Evolutionary conservation across 2,797 vertebrate species (phyloP), one percentile per base, ranked within the genome.

Genomic region (Ataeniobius toweri): DNA sequence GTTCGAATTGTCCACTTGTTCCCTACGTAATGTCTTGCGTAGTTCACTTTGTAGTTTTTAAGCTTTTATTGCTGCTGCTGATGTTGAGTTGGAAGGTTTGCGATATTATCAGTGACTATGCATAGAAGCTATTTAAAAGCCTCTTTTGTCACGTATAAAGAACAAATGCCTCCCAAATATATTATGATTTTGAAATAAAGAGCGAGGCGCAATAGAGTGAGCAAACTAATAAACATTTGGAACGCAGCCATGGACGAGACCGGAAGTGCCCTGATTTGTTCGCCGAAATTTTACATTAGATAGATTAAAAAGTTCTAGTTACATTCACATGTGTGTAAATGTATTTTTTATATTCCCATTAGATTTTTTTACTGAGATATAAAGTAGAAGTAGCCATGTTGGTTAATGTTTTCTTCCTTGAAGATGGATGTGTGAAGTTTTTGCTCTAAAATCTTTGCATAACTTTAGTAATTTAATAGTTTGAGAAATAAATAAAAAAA

Each of bases 261-360:
- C 67, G 67, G 44, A 70, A 70, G 67, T 70, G 13, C 16, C 24
- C 24, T 26, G 44, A 26, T 69, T 48, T 70, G 41, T 70, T 70
- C 16, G 7, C 41, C 46, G 39, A 6, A 5, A 3, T 6, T n/a
- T 39, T n/a, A 51, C 50, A 36, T 65, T 4, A 16, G 22, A 65
- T 39, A 2, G 26, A 31, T 59, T 58, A 13, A 46, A 46, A 46
- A 46, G 59, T 61, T 61, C 26, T 18, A 31, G 16, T 31, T 31
- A 18, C 6, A 31, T 61, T 1, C 31, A 31, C 28, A 31, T 18
- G 6, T 31, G 3, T 31, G 3, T 61, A 4, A 61, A 61, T 10
- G 44, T 7, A 7, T 46, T 46, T 14, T 63, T 9, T 20, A 1
- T 63, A 3, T 8, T 36, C 44, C 44, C 44, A 44, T 6, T 44